Conservation (phyloP, 2,888 invertebrate species). For the Lasioglossum villosulum region DNA sequence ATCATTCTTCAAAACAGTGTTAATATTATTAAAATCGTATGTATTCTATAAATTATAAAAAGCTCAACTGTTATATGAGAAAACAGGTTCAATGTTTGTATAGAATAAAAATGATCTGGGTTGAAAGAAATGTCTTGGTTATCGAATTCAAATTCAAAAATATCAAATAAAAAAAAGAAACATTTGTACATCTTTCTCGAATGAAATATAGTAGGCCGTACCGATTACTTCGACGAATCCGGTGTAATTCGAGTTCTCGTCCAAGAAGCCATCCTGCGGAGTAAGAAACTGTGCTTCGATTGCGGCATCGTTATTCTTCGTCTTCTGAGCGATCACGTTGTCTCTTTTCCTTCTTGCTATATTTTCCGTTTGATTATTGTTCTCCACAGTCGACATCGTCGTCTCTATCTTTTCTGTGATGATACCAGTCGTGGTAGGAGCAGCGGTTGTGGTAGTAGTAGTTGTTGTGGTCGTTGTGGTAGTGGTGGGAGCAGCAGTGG, state of each 20-base stretch:
- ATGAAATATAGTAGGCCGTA: slow-evolving; percentile 77
- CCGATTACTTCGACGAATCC: slow-evolving; percentile 94
- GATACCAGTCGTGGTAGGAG: slow-evolving; percentile 36
- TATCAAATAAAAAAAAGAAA: background rate
- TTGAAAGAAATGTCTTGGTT: too few relatives aligned
- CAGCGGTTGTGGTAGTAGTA: slow-evolving; percentile 37
- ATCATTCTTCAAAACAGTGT: too few relatives aligned
- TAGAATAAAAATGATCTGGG: too few relatives aligned
- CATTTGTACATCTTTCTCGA: background rate
- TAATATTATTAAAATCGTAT: too few relatives aligned
- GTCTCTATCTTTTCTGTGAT: slow-evolving; percentile 51
- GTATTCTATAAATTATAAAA: too few relatives aligned
- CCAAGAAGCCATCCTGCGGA: slow-evolving; percentile 90
- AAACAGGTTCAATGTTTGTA: too few relatives aligned
- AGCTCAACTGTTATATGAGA: too few relatives aligned
- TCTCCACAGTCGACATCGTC: slow-evolving; percentile 47
- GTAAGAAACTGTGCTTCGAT: slow-evolving; percentile 78
- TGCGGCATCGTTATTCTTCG: slow-evolving; percentile 75
- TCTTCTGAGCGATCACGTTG: slow-evolving; percentile 76
- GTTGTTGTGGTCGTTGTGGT: background rate
- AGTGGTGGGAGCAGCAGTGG: background rate
- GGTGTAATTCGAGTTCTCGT: slow-evolving; percentile 92
- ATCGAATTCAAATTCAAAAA: too few relatives aligned
- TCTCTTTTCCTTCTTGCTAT: slow-evolving; percentile 72
- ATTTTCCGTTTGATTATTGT: slow-evolving; percentile 52